Percentiles rank a stretch among this genome's conserved stretches.
These are phyloP conservation scores for Pachyramphus minor DNA, from an alignment of 2,113 vertebrate species.

Conservation along the genomic window DNA sequence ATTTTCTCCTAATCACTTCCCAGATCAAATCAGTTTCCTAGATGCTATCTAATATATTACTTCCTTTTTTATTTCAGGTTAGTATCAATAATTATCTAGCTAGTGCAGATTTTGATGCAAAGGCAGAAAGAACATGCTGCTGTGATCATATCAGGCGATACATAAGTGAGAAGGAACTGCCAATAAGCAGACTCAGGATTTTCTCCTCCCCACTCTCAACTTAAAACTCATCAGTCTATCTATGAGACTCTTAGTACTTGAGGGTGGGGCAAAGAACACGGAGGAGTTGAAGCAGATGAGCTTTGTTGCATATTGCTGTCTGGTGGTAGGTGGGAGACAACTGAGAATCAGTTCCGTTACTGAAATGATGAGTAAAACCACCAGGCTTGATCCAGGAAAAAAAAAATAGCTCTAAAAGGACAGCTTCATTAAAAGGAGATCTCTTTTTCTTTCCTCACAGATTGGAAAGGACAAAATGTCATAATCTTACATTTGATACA, in stretches of 20 bases:
- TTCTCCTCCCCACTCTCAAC: background rate
- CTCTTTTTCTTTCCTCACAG: background rate
- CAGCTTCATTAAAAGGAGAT: background rate
- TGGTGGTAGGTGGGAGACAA: background rate
- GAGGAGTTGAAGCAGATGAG: background rate
- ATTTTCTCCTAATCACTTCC: conserved; percentile 15
- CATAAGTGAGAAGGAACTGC: background rate
- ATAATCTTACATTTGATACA: background rate
- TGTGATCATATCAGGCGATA: background rate
- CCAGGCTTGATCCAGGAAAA: background rate
- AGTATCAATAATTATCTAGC: background rate
- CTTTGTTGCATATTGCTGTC: background rate
- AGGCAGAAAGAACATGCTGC: background rate
- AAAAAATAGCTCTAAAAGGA: background rate
- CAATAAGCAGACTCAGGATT: background rate
- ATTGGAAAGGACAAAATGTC: background rate
- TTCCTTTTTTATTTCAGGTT: background rate
- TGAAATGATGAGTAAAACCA: background rate
- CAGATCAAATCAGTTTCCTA: background rate
- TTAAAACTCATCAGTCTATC: background rate
- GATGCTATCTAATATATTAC: background rate
- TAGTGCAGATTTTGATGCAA: background rate
- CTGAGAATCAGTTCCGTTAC: background rate
- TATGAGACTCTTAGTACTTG: background rate
- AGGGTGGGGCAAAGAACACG: background rate